Percentiles rank a stretch among this genome's conserved stretches.
phyloP scores from a whole-genome alignment of 2,888 invertebrate species.

The Drosophila anomalata region DNA sequence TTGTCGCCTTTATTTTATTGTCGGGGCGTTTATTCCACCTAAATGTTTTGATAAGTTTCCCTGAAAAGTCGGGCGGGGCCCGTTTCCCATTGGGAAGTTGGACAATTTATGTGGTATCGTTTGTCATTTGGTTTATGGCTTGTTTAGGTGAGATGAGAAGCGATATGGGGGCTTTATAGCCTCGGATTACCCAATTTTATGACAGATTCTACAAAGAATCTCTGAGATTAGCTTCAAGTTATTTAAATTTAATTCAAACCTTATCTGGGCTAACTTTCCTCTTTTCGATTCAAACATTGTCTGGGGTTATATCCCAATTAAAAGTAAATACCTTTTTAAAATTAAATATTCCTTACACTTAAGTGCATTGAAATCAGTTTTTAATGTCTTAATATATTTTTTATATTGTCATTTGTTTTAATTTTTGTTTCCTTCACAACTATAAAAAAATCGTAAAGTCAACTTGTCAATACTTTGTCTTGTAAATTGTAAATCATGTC shows the following conservation, averaged over 20 bases:
- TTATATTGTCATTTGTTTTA: not conserved
- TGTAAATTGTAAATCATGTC: constrained; percentile 36
- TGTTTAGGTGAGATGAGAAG: constrained; percentile 57
- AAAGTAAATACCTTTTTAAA: not conserved
- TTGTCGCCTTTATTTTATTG: constrained; percentile 64
- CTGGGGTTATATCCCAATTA: not conserved
- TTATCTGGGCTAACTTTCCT: not conserved
- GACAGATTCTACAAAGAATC: constrained; percentile 11
- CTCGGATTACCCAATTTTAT: constrained; percentile 5
- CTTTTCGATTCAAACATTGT: not conserved
- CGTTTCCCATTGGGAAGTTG: constrained; percentile 42
- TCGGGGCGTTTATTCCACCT: constrained; percentile 73
- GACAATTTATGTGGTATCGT: constrained; percentile 71
- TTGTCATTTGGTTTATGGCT: constrained; percentile 77
- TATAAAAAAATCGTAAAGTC: constrained; percentile 18
- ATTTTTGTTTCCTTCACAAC: not conserved
- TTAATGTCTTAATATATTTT: not conserved
- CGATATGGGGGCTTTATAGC: constrained; percentile 38
- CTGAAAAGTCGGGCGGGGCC: constrained; percentile 33
- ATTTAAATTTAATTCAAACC: not conserved
- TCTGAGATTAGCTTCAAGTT: constrained; percentile 1
- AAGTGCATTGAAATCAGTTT: not conserved
- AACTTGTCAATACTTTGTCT: constrained; percentile 29
- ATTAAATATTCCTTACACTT: not conserved
- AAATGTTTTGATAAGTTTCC: constrained; percentile 74